Evolutionary conservation across 1,140 invertebrate species (phyloP), one percentile per base, ranked within the genome.

Genomic region (Sarcophaga peregrina): DNA sequence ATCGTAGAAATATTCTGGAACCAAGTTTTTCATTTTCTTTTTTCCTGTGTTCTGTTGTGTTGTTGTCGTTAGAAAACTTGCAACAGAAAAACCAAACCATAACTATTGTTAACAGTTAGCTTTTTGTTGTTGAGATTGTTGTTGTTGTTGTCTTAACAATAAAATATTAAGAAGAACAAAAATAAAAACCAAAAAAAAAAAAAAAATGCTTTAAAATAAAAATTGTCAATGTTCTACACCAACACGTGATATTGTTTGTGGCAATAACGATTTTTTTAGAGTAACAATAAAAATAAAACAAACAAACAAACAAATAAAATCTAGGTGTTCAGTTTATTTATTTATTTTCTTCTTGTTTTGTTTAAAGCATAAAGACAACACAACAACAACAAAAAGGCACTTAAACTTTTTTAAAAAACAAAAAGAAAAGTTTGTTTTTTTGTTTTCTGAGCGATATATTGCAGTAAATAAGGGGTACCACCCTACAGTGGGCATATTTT

Each of bases 181-280:
- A 72, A 72, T 1, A 37, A 37, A 37, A 4, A 37, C n/a, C n/a
- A 37, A 37, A 37, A 37, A 37, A 4, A 37, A 37, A 37, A 20
- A 68, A 68, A 20, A 68, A 68, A 7, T 58, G 15, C 6, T 13
- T n/a, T 58, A 58, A 76, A 48, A 48, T 20, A 78, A 17, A 48
- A 47, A 78, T 78, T 78, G 75, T 50, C 75, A 78, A 52, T 78
- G 75, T 78, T 78, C 47, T 20, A 68, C 8, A 20, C 62, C n/a
- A 78, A 78, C 75, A 78, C 75, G 75, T 78, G 75, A 78, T 78
- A 47, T 78, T 78, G 75, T 78, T 8, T 58, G 54, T 58, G 54
- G 54, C 54, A 58, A 37, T 37, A 37, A 58, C 74, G 47, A 47
- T 76, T 46, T 76, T 46, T 76, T 15, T 17, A 76, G 11, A 58